These are phyloP conservation scores for Synanthedon myopaeformis DNA, from an alignment of 2,888 invertebrate species.

Conservation along the genomic window DNA sequence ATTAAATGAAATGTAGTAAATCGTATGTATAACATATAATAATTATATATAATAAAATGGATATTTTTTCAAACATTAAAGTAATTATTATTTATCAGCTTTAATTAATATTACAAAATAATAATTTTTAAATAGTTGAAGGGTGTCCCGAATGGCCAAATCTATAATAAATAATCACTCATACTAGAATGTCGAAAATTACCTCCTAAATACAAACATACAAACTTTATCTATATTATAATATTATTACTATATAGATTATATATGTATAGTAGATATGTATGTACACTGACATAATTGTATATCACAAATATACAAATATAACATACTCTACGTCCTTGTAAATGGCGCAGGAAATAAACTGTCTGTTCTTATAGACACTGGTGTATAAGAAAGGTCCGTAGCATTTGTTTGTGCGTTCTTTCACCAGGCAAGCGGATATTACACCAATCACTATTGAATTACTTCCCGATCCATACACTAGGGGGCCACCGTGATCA, in stretches of 20 bases:
- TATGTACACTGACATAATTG: no score
- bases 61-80: no score
- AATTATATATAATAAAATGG: no score
- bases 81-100: no score
- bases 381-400: slow-evolving; percentile 58
- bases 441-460: slow-evolving; percentile 48
- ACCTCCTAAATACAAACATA: no score
- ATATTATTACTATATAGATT: no score
- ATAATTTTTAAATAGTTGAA: no score
- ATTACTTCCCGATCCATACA: slow-evolving; percentile 40
- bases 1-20: no score
- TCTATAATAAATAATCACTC: not conserved
- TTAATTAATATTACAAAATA: no score
- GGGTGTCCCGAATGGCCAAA: no score
- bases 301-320: not conserved
- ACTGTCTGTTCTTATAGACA: slow-evolving; percentile 48
- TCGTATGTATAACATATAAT: no score
- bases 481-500: slow-evolving; percentile 52
- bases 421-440: slow-evolving; percentile 52
- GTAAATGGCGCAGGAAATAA: slow-evolving; percentile 49
- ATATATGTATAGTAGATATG: not conserved
- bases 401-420: slow-evolving; percentile 47
- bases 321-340: slow-evolving; percentile 47
- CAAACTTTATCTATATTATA: not conserved
- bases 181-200: not conserved